phyloP scores from a whole-genome alignment of 2,888 invertebrate genomes.

The Synanthedon tipuliformis region DNA sequence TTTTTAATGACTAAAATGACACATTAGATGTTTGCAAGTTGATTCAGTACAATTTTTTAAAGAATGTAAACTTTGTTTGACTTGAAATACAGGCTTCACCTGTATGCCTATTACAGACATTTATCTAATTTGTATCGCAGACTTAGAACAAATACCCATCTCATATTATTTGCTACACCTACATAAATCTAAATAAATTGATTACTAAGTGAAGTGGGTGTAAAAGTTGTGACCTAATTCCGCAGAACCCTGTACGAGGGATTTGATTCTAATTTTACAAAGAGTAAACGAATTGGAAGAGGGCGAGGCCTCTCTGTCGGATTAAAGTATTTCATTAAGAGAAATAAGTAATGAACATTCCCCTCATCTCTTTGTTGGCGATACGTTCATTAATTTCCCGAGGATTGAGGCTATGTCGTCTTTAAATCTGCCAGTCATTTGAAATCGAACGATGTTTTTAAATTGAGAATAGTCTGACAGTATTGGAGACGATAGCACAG shows the following conservation, averaged over 20 bases:
- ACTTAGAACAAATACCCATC: too few species aligned
- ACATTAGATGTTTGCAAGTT: too few species aligned
- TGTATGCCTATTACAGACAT: too few species aligned
- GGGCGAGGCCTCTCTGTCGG: constrained; percentile 10
- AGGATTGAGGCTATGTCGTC: constrained; percentile 15
- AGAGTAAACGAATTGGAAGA: constrained; percentile 10
- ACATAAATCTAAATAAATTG: too few species aligned
- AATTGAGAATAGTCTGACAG: constrained; percentile 13
- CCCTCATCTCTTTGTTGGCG: constrained; percentile 29
- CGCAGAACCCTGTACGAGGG: background rate
- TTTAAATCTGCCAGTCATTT: constrained; percentile 21
- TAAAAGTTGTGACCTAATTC: background rate
- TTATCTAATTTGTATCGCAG: too few species aligned
- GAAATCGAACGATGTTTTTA: constrained; percentile 19
- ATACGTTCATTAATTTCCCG: constrained; percentile 31
- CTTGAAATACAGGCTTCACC: too few species aligned
- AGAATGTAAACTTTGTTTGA: too few species aligned
- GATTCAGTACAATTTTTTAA: too few species aligned
- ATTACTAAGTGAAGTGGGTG: too few species aligned
- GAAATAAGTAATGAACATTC: constrained; percentile 27
- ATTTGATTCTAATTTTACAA: background rate
- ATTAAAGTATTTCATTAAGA: constrained; percentile 15
- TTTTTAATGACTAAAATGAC: too few species aligned
- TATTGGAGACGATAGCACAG: background rate
- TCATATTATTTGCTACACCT: too few species aligned